Evolutionary conservation across 1,140 invertebrate species (phyloP), one percentile per base, ranked within the genome.

Genomic region (Hycleus cichorii): DNA sequence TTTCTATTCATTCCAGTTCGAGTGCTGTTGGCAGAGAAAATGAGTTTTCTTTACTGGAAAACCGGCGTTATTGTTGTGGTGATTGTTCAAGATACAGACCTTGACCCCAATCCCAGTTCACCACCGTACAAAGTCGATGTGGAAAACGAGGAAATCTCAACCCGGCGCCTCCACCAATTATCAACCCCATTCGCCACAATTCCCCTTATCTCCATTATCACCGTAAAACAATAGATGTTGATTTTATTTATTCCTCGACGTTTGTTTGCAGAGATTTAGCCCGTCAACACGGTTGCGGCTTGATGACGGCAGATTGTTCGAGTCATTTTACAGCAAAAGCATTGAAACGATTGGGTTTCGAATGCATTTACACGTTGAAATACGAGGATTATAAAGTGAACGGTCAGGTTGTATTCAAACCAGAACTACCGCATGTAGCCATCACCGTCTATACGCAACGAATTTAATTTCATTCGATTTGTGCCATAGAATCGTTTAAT

Each of bases 251-350:
- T 42, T 42, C 10, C 3, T 11, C 9, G 4, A n/a, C 9, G 63
- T 47, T 52, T 64, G 63, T 59, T 81, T 81, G 18, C 75, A 87
- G 85, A 64, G 78, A 81, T 63, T 69, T 81, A 4, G 79, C 77
- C 1, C 70, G 68, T 49, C 73, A 81, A 52, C 68, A 75, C 47
- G 77, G 76, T 2, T 80, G 81, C 58, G 75, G 77, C 45, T 63
- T 81, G 42, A 68, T 79, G 10, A 73, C 79, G 43, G 79, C 78
- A 1, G 80, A 85, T 58, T 88, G 86, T 55, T 83, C 85, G 4
- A 89, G 86, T 53, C 75, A 80, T 47, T 89, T 80, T 68, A 88
- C 87, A 5, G 85, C 84, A 0, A 81, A 80, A 66, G 80, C 87
- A 0, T 83, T 87, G 48, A 80, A 81, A 56, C 79, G 81, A 55